Conservation (phyloP, 1,140 invertebrate species). For the Hyphantria cunea region DNA sequence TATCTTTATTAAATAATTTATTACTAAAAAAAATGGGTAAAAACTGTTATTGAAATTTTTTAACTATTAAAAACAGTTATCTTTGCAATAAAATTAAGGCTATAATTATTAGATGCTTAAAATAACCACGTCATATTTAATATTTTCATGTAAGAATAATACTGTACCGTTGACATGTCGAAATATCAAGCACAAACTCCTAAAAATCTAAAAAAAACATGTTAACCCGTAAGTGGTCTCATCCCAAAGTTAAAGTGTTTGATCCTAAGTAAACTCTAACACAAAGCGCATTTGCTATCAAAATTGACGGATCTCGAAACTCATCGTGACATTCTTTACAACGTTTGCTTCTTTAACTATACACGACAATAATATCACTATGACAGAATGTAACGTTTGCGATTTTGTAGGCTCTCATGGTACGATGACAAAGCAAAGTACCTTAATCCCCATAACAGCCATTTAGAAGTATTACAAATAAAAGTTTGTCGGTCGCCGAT, state of each 20-base stretch:
- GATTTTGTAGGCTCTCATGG: conserved; percentile 53
- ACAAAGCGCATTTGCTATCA: conserved; percentile 54
- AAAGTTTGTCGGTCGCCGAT: conserved; percentile 70
- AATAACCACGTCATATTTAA: no score
- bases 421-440: conserved; percentile 66
- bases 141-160: no score
- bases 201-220: no score
- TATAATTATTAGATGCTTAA: no score
- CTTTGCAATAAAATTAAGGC: no score
- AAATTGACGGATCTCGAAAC: conserved; percentile 69
- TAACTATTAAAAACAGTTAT: no score
- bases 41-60: no score
- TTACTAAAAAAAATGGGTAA: no score
- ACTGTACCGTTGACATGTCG: no score
- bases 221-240: conserved; percentile 39
- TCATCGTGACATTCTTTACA: conserved; percentile 49
- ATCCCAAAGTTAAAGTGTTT: conserved; percentile 50
- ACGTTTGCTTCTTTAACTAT: conserved; percentile 35
- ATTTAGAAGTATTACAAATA: conserved; percentile 78
- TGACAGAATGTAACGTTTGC: conserved; percentile 45
- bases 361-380: conserved; percentile 18
- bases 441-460: conserved; percentile 78
- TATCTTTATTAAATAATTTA: no score
- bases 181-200: no score
- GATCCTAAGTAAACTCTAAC: conserved; percentile 56